Conservation (phyloP, 2,888 invertebrate genomes). For the Gortyna flavago region DNA sequence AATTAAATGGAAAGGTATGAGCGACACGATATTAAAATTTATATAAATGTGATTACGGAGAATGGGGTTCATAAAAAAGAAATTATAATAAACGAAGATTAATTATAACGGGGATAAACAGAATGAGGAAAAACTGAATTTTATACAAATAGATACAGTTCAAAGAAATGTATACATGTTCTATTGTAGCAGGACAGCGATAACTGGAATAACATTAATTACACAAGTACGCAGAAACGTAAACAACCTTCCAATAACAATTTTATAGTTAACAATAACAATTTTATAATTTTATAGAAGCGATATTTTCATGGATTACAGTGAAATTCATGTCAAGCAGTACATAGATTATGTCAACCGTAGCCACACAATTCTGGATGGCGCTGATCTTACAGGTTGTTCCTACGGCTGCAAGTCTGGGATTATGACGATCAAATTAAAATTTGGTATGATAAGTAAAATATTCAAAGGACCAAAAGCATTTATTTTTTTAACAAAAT, state of each 20-base stretch:
- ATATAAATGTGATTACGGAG: conserved; percentile 19
- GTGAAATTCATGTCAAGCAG: neutral
- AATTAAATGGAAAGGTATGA: conserved; percentile 49
- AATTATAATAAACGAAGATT: neutral
- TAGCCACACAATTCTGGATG: neutral
- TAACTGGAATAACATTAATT: conserved; percentile 5
- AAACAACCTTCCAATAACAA: neutral
- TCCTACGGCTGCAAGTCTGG: too few relatives aligned
- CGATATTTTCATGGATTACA: neutral
- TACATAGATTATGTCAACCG: neutral
- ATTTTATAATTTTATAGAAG: too few relatives aligned
- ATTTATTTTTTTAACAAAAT: neutral
- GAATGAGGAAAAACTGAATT: conserved; percentile 7
- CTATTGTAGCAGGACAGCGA: neutral
- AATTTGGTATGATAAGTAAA: neutral
- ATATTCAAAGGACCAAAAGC: neutral
- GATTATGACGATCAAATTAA: too few relatives aligned
- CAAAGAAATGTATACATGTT: neutral
- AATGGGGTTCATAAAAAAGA: neutral
- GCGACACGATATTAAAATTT: conserved; percentile 32
- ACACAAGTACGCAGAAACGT: neutral
- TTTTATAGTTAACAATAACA: conserved; percentile 5
- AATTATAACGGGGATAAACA: neutral
- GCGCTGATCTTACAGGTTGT: neutral
- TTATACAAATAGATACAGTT: neutral